phyloP scores from a whole-genome alignment of 2,113 vertebrate species.

The Nothobranchius kuhntae region DNA sequence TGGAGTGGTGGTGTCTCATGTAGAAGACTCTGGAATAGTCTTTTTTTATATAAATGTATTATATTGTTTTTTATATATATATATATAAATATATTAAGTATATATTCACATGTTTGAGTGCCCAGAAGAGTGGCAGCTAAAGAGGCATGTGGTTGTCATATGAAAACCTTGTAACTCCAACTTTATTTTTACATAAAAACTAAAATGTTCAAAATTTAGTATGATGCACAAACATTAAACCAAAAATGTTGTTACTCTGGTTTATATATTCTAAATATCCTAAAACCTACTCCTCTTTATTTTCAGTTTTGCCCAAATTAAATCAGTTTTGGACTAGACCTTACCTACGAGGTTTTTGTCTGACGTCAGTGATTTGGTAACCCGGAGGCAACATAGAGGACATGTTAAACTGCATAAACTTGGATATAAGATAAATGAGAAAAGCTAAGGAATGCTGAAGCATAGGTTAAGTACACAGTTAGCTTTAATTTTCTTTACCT shows the following conservation, averaged over 20 bases:
- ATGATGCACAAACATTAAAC: constrained; percentile 52
- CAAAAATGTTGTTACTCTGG: constrained; percentile 37
- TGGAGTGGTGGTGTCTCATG: constrained; percentile 88
- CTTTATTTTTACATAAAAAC: constrained; percentile 7
- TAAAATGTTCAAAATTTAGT: constrained; percentile 4
- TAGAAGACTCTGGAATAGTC: constrained; percentile 93
- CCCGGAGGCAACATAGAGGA: constrained; percentile 63
- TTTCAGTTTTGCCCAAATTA: not conserved
- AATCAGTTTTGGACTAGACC: constrained; percentile 1
- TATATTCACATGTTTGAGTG: constrained; percentile 76
- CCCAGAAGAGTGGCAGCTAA: constrained; percentile 79
- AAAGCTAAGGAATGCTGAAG: constrained; percentile 38
- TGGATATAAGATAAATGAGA: constrained; percentile 50
- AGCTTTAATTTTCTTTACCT: constrained; percentile 40
- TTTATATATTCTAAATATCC: constrained; percentile 14
- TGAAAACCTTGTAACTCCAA: constrained; percentile 60
- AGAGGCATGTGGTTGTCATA: constrained; percentile 76
- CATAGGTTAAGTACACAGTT: constrained; percentile 54
- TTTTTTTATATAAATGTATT: constrained; percentile 76
- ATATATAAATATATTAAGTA: constrained; percentile 83
- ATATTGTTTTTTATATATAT: constrained; percentile 83
- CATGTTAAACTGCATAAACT: constrained; percentile 62
- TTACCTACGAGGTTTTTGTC: constrained; percentile 56
- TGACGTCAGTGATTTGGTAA: constrained; percentile 53
- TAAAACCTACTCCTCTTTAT: not conserved